phyloP scores from a whole-genome alignment of 2,113 vertebrate species.

The Cynoglossus semilaevis region DNA sequence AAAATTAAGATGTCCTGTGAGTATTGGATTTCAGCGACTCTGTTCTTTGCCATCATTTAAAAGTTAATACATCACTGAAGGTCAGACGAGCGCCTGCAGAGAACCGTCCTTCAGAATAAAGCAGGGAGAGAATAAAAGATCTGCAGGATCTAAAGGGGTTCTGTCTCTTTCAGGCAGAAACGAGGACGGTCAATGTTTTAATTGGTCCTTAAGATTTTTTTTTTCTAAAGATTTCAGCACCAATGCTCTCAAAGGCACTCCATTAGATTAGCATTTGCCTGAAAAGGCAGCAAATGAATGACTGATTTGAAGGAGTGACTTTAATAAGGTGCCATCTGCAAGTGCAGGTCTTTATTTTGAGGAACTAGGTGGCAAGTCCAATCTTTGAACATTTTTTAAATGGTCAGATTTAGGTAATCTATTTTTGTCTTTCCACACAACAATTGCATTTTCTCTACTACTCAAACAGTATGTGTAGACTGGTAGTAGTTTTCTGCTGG shows the following conservation, averaged over 20 bases:
- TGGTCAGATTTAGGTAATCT: too few species aligned
- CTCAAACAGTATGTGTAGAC: too few species aligned
- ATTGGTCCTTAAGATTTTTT: constrained; percentile 55
- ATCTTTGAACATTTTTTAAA: background rate
- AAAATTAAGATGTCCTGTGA: constrained; percentile 29
- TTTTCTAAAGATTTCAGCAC: constrained; percentile 59
- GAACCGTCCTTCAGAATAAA: constrained; percentile 16
- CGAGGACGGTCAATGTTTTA: constrained; percentile 43
- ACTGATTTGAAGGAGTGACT: constrained; percentile 18
- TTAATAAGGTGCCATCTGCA: constrained; percentile 27
- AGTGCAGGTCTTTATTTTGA: constrained; percentile 3
- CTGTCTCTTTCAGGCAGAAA: constrained; percentile 44
- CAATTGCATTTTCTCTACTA: too few species aligned
- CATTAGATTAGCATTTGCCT: constrained; percentile 39
- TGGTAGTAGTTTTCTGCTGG: too few species aligned
- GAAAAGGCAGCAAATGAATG: constrained; percentile 28
- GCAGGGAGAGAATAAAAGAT: constrained; percentile 28
- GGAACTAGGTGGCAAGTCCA: too few species aligned
- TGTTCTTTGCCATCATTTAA: constrained; percentile 31
- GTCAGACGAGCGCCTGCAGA: constrained; percentile 46
- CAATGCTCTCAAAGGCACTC: constrained; percentile 36
- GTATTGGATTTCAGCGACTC: constrained; percentile 18
- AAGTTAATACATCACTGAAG: constrained; percentile 52
- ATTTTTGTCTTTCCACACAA: too few species aligned
- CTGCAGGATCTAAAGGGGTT: constrained; percentile 42